phyloP scores from a whole-genome alignment of 2,797 vertebrate genomes.

The Molossus alvarezi region DNA sequence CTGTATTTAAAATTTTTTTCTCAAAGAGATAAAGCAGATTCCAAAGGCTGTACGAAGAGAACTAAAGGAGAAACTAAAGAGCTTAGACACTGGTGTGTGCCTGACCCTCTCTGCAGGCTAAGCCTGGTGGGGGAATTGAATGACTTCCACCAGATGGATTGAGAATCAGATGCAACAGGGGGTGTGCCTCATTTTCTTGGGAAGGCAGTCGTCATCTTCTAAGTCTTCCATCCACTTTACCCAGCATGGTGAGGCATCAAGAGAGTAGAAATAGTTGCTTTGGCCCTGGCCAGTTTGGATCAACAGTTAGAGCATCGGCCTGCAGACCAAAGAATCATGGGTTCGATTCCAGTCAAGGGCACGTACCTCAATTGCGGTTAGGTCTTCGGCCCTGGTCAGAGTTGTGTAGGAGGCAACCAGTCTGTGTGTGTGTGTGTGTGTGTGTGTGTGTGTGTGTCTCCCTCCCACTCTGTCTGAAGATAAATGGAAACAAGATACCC shows the following conservation, averaged over 20 bases:
- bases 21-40: constrained; percentile 3
- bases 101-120: background rate
- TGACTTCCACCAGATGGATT: background rate
- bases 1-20: background rate
- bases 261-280: background rate
- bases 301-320: no score
- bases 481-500: no score
- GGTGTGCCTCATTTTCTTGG: background rate
- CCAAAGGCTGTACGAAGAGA: background rate
- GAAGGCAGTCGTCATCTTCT: background rate
- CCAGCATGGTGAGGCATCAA: background rate
- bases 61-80: background rate
- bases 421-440: no score
- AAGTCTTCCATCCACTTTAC: background rate
- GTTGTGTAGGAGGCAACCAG: no score
- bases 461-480: no score
- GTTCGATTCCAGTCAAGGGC: no score
- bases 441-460: no score
- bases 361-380: no score
- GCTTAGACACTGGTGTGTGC: background rate
- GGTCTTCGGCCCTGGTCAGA: no score
- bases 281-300: no score
- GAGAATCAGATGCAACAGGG: background rate
- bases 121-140: background rate
- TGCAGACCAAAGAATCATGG: no score